A percentile compares a stretch with the other conserved stretches of the same genome.
phyloP scores from a whole-genome alignment of 2,797 vertebrate genomes.

The Otolemur crassicaudatus region DNA sequence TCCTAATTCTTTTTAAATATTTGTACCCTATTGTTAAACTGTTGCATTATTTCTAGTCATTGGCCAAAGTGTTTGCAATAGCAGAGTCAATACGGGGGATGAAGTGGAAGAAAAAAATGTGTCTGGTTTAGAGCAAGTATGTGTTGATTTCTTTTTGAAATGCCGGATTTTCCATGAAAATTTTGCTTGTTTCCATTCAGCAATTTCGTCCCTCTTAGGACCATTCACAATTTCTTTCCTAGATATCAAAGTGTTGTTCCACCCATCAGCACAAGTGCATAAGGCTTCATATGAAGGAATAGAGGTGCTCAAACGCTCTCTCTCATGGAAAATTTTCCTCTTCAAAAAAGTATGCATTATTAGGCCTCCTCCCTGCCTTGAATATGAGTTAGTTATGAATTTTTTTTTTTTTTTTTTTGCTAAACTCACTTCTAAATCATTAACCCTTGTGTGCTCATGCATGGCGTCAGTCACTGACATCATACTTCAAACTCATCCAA shows the following conservation, averaged over 20 bases:
- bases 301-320: background rate
- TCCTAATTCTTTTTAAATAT: background rate
- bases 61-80: background rate
- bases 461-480: background rate
- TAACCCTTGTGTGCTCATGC: background rate
- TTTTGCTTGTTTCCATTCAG: background rate
- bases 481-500: background rate
- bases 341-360: background rate
- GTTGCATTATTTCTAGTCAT: background rate
- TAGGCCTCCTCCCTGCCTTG: background rate
- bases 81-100: background rate
- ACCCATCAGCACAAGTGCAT: background rate
- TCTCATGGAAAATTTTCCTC: background rate
- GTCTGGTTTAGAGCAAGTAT: background rate
- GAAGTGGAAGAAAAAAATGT: rapidly evolving
- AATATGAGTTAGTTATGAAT: background rate
- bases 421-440: conserved; percentile 34
- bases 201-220: background rate
- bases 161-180: background rate
- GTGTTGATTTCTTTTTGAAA: conserved; percentile 12
- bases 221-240: background rate
- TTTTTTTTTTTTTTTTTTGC: no score
- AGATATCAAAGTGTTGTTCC: background rate
- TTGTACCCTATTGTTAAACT: background rate
- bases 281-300: background rate